Evolutionary conservation across 2,888 invertebrate species (phyloP).

Genomic region (Toxonevra muliebris): DNA sequence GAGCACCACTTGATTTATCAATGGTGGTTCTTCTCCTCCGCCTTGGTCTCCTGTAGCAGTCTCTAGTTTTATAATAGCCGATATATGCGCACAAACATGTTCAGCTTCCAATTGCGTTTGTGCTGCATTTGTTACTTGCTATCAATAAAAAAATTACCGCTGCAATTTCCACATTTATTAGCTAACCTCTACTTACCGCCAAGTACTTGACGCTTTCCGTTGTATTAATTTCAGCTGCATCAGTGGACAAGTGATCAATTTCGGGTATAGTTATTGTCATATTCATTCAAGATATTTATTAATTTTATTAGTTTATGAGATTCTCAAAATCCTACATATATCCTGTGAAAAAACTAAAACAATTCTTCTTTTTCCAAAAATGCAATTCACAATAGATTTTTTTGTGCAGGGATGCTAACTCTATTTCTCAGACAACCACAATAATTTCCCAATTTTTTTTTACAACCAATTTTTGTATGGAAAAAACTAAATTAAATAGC

Average conservation of each 20-base stretch:
- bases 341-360: background rate
- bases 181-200: constrained; percentile 14
- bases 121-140: constrained; percentile 31
- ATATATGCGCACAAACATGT: constrained; percentile 38
- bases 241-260: constrained; percentile 23
- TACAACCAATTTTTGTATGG: too few species aligned
- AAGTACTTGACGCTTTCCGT: constrained; percentile 31
- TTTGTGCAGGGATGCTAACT: too few species aligned
- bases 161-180: background rate
- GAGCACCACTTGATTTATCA: constrained; percentile 50
- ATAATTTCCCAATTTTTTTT: too few species aligned
- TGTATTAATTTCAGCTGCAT: constrained; percentile 30
- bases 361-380: too few species aligned
- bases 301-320: background rate
- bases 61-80: constrained; percentile 39
- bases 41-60: background rate
- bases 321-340: background rate
- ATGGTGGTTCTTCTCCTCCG: background rate
- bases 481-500: too few species aligned
- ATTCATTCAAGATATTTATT: background rate
- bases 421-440: too few species aligned
- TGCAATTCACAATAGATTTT: too few species aligned
- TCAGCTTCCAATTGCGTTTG: constrained; percentile 28
- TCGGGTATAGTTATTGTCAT: constrained; percentile 26
- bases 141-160: constrained; percentile 12